Conservation (phyloP, 64 coral and sea anemone genomes). For the Cladopsammia gracilis region DNA sequence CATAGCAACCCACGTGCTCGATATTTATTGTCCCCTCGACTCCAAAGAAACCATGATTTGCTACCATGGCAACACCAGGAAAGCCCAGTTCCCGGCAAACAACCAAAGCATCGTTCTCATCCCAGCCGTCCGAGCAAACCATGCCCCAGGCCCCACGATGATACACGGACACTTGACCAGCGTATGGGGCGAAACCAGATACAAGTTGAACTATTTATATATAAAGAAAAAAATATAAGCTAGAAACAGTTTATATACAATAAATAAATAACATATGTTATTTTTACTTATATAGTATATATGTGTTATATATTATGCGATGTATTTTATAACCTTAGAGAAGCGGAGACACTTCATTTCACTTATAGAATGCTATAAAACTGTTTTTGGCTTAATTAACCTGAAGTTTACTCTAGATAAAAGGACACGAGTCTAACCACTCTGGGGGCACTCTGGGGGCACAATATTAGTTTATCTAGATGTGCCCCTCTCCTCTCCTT, state of each 20-base stretch:
- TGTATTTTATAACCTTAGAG: no score
- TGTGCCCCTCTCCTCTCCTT: no score
- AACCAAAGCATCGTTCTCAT: slow-evolving; percentile 30
- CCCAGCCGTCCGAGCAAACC: slow-evolving; percentile 31
- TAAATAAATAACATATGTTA: no score
- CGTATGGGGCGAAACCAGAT: slow-evolving; percentile 23
- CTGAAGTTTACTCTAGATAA: no score
- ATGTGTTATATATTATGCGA: no score
- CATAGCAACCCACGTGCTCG: slow-evolving; percentile 14
- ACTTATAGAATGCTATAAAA: no score
- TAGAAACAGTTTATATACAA: neutral
- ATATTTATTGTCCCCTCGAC: neutral
- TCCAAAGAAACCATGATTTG: slow-evolving; percentile 1
- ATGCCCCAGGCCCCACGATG: neutral
- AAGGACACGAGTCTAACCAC: no score
- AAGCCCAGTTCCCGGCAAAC: slow-evolving; percentile 33
- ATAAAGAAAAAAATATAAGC: neutral
- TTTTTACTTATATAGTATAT: no score
- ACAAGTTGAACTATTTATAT: neutral
- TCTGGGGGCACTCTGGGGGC: no score
- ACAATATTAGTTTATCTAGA: no score
- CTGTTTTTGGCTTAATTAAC: no score
- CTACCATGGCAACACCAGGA: slow-evolving; percentile 17
- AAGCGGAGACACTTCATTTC: no score
- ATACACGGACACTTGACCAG: slow-evolving; percentile 34